phyloP scores from a whole-genome alignment of 2,797 vertebrate genomes.

The Sciaenops ocellatus region DNA sequence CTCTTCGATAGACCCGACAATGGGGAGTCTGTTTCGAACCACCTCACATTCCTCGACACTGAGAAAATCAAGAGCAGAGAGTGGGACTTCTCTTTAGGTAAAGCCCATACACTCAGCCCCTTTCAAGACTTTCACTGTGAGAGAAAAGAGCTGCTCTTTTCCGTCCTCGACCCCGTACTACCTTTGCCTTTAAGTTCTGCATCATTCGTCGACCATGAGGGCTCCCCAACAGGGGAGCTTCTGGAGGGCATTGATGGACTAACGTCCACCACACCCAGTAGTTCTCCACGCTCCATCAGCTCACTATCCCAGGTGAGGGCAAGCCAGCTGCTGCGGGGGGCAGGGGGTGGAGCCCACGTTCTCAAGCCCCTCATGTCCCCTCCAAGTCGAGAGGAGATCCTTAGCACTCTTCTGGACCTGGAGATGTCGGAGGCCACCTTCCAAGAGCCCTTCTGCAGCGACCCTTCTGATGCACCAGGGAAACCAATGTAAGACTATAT shows the following conservation, averaged over 20 bases:
- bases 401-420: conserved; percentile 92
- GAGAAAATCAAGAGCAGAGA: conserved; percentile 79
- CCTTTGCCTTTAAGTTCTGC: conserved; percentile 88
- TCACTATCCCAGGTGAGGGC: conserved; percentile 93
- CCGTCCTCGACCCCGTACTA: conserved; percentile 84
- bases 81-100: conserved; percentile 82
- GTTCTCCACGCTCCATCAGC: conserved; percentile 94
- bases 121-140: conserved; percentile 94
- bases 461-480: conserved; percentile 94
- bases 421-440: conserved; percentile 95
- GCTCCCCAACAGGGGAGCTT: conserved; percentile 89
- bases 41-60: conserved; percentile 81
- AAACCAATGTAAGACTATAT: conserved; percentile 92
- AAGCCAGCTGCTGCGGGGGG: conserved; percentile 87
- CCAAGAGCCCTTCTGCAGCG: conserved; percentile 97
- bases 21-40: conserved; percentile 80
- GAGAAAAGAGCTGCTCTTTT: conserved; percentile 84
- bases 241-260: conserved; percentile 86
- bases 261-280: conserved; percentile 92
- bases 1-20: conserved; percentile 90
- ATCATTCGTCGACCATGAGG: conserved; percentile 90
- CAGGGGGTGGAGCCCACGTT: conserved; percentile 88
- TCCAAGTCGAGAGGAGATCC: conserved; percentile 96
- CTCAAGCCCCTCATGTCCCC: conserved; percentile 99
- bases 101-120: conserved; percentile 88